These are phyloP conservation scores for Catocala fraxini DNA, from an alignment of 2,888 invertebrate genomes.

Conservation along the genomic window DNA sequence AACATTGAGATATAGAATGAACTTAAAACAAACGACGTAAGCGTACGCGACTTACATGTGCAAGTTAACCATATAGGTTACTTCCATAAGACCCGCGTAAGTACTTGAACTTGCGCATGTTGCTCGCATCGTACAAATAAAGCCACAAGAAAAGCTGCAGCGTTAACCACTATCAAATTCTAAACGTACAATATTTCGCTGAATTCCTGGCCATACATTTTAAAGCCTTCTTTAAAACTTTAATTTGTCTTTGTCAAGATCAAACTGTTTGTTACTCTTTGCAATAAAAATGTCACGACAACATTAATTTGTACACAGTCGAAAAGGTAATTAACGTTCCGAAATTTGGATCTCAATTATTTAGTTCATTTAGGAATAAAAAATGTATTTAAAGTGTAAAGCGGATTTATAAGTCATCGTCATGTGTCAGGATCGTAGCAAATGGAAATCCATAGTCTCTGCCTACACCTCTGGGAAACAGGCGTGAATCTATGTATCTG, in stretches of 20 bases:
- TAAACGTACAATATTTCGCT: conserved; percentile 1
- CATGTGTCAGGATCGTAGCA: too few relatives aligned
- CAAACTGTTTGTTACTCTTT: conserved; percentile 36
- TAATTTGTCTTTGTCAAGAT: conserved; percentile 56
- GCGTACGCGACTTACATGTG: too few relatives aligned
- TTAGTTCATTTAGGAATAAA: background rate
- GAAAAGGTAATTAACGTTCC: conserved; percentile 4
- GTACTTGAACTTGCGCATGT: too few relatives aligned
- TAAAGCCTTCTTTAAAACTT: conserved; percentile 52
- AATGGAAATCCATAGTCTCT: too few relatives aligned
- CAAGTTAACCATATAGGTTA: background rate
- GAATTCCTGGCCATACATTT: conserved; percentile 23
- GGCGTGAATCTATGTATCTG: too few relatives aligned
- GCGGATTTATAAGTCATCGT: too few relatives aligned
- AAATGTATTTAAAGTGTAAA: background rate
- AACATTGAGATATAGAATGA: too few relatives aligned
- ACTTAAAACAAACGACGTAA: too few relatives aligned
- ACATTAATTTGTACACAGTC: conserved; percentile 25
- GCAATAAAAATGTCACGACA: conserved; percentile 28
- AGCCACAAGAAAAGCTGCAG: too few relatives aligned
- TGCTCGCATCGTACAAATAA: too few relatives aligned
- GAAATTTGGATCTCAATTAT: background rate
- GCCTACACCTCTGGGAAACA: too few relatives aligned
- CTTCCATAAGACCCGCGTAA: background rate
- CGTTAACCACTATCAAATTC: too few relatives aligned